Conservation (phyloP, 2,888 invertebrate genomes). For the Lasioglossum leucozonium region DNA sequence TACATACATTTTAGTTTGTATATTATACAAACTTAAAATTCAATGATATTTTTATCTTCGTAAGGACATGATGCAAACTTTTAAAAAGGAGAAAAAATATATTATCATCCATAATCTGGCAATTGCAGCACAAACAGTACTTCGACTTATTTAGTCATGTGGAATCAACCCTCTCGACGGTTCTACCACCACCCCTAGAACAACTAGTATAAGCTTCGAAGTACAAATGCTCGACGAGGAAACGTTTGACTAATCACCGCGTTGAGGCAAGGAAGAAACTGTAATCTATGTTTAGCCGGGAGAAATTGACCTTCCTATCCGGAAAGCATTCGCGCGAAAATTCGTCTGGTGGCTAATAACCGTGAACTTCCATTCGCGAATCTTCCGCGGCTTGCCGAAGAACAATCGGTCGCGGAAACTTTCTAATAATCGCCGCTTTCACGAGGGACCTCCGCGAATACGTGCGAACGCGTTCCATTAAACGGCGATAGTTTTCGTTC, state of each 20-base stretch:
- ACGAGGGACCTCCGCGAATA: slow-evolving; percentile 31
- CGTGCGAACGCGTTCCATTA: slow-evolving; percentile 55
- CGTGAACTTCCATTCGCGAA: slow-evolving; percentile 56
- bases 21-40: no score
- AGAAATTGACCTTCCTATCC: slow-evolving; percentile 49
- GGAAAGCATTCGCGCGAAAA: slow-evolving; percentile 37
- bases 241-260: background rate
- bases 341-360: slow-evolving; percentile 43
- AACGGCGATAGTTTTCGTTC: slow-evolving; percentile 37
- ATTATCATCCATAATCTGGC: no score
- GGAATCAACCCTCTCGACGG: no score
- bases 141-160: no score
- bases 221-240: background rate
- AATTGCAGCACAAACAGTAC: no score
- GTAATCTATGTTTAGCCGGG: slow-evolving; percentile 38
- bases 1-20: no score
- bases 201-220: background rate
- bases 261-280: slow-evolving; percentile 8
- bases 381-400: slow-evolving; percentile 31
- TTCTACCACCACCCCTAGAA: no score
- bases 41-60: no score
- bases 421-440: slow-evolving; percentile 61
- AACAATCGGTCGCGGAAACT: slow-evolving; percentile 61
- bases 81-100: no score
- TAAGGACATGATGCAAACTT: no score